Evolutionary conservation across 2,888 invertebrate genomes (phyloP).

Genomic region (Ferrisia virgata): DNA sequence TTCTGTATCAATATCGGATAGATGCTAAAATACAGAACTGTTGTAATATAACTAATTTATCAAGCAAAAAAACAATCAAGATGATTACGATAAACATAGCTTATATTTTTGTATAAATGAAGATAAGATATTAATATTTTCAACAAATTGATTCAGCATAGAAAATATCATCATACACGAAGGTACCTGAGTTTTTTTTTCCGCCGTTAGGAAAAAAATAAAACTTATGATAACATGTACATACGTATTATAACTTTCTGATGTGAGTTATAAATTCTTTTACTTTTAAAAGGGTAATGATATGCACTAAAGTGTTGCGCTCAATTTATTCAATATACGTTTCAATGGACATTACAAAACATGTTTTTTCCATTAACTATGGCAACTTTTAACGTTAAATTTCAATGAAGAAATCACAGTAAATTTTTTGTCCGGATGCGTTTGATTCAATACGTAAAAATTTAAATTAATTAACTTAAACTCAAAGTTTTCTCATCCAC

Average conservation of each 20-base stretch:
- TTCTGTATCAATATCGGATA: too few species aligned
- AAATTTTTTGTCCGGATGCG: background rate
- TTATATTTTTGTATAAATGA: too few species aligned
- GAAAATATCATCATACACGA: background rate
- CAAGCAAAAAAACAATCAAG: too few species aligned
- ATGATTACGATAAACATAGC: too few species aligned
- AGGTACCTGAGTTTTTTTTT: background rate
- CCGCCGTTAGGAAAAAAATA: background rate
- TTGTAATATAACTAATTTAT: too few species aligned
- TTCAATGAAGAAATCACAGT: background rate
- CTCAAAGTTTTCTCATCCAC: background rate
- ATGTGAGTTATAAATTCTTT: background rate
- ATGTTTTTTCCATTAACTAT: slow-evolving; percentile 30
- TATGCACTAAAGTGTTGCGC: background rate
- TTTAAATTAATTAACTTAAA: background rate
- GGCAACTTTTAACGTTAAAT: slow-evolving; percentile 5
- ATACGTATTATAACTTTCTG: background rate
- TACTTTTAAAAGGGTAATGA: background rate
- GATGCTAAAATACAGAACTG: too few species aligned
- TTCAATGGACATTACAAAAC: slow-evolving; percentile 11
- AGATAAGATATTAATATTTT: too few species aligned
- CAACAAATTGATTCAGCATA: too few species aligned
- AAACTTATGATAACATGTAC: background rate
- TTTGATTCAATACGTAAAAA: background rate
- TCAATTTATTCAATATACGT: slow-evolving; percentile 32